Evolutionary conservation across 2,113 vertebrate genomes (phyloP).

Genomic region (Alligator mississippiensis): DNA sequence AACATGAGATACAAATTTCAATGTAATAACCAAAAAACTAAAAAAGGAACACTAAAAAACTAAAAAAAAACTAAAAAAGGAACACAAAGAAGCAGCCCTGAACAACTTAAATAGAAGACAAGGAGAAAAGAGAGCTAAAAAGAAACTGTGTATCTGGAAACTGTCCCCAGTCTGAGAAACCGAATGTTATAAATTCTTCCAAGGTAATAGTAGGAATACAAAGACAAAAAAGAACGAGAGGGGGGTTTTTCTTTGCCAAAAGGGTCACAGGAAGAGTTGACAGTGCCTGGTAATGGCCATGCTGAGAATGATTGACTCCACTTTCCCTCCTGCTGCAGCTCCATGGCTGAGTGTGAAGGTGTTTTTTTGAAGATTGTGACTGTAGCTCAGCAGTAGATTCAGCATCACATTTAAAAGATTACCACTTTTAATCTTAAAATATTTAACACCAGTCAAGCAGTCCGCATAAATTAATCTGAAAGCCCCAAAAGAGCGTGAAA

Average conservation of each 20-base stretch:
- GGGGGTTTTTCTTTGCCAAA: background rate
- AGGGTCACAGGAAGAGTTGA: background rate
- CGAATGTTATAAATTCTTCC: background rate
- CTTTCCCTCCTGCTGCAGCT: conserved; percentile 37
- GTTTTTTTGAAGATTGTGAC: conserved; percentile 42
- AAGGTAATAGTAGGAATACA: background rate
- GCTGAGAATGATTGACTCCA: conserved; percentile 22
- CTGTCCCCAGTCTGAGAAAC: background rate
- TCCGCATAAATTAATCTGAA: conserved; percentile 80
- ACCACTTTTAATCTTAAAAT: conserved; percentile 10
- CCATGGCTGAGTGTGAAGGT: background rate
- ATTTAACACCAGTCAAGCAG: conserved; percentile 25
- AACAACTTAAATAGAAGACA: background rate
- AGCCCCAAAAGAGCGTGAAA: conserved; percentile 85
- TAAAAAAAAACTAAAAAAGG: background rate
- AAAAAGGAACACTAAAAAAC: background rate
- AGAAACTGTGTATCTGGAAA: background rate
- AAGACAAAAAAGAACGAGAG: background rate
- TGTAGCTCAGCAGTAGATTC: conserved; percentile 54
- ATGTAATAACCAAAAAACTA: background rate
- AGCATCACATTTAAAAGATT: conserved; percentile 30
- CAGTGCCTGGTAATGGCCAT: conserved; percentile 2
- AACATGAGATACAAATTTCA: background rate
- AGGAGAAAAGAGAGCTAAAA: background rate
- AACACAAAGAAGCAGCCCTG: background rate